A percentile compares a stretch with the other conserved stretches of the same genome.
phyloP scores from a whole-genome alignment of 2,113 vertebrate genomes.

The Neolamprologus toae region DNA sequence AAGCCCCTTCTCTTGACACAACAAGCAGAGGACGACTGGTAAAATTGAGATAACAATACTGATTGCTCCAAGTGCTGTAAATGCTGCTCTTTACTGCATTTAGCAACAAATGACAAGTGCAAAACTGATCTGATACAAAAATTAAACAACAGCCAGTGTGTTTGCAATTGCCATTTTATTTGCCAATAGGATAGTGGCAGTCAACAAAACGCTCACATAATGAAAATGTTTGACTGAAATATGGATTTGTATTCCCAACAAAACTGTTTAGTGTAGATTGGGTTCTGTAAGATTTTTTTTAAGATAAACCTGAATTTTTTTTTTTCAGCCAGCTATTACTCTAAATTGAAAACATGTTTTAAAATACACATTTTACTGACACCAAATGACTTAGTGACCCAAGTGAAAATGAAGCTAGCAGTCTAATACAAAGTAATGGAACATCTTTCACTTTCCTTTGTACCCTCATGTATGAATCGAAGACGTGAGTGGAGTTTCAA shows the following conservation, averaged over 20 bases:
- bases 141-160: not conserved
- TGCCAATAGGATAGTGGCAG: not conserved
- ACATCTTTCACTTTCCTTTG: not conserved
- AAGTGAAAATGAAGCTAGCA: not conserved
- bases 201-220: not conserved
- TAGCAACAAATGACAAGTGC: not conserved
- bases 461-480: not conserved
- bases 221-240: not conserved
- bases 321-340: not conserved
- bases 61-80: not conserved
- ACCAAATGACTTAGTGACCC: not conserved
- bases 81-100: not conserved
- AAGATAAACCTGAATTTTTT: not conserved
- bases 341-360: not conserved
- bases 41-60: not conserved
- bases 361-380: not conserved
- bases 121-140: not conserved
- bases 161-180: not conserved
- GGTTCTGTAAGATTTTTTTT: not conserved
- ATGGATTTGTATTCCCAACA: not conserved
- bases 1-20: not conserved
- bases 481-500: slow-evolving; percentile 6
- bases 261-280: not conserved
- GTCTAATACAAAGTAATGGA: not conserved
- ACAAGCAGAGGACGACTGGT: not conserved